Evolutionary conservation across 2,113 vertebrate genomes (phyloP).

Genomic region (Pluvianellus socialis): DNA sequence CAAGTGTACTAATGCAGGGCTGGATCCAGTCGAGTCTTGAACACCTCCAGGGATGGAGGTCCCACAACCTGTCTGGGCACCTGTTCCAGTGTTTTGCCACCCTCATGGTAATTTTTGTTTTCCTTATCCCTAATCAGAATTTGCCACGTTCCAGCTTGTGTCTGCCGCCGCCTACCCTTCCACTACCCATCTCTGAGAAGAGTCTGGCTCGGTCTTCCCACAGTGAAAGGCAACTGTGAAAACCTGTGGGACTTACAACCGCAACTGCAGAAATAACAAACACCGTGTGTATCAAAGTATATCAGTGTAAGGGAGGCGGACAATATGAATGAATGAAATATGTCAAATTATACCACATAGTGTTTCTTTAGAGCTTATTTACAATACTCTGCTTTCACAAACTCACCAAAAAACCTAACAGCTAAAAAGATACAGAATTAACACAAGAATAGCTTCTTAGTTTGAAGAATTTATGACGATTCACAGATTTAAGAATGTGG

Average conservation of each 20-base stretch:
- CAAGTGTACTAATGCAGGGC: background rate
- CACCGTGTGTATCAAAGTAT: background rate
- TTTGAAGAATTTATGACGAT: background rate
- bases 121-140: background rate
- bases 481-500: background rate
- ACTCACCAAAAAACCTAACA: background rate
- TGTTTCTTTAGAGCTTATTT: background rate
- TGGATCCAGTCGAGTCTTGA: background rate
- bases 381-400: background rate
- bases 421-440: background rate
- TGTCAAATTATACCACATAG: background rate
- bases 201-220: background rate
- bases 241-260: accelerated
- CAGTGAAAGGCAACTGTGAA: background rate
- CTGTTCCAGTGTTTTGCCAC: background rate
- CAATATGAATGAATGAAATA: background rate
- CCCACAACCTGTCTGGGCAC: background rate
- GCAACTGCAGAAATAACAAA: background rate
- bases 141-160: background rate
- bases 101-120: background rate
- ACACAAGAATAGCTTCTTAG: background rate
- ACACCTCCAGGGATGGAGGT: background rate
- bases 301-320: background rate
- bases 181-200: background rate
- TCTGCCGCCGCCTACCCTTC: background rate